phyloP scores from a whole-genome alignment of 37 sponge, comb jelly and placozoan species.

The Hexactinellida sp. region DNA sequence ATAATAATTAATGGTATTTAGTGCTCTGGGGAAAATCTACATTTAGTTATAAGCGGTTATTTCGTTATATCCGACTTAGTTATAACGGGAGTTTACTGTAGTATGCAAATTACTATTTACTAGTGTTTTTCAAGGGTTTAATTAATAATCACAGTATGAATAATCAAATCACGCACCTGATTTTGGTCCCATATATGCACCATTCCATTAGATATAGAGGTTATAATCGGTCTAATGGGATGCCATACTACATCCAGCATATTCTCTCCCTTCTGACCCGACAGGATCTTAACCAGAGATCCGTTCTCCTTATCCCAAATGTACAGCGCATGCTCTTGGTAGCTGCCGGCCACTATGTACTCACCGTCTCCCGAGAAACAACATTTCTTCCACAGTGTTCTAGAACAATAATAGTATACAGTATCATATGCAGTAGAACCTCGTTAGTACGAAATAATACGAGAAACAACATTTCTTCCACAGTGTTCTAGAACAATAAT shows the following conservation, averaged over 20 bases:
- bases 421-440: no score
- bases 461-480: no score
- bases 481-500: no score
- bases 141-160: neutral
- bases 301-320: conserved; percentile 91
- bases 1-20: no score
- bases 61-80: no score
- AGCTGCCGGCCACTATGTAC: conserved; percentile 81
- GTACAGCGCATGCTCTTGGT: conserved; percentile 83
- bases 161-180: conserved; percentile 25
- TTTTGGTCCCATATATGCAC: conserved; percentile 87
- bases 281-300: conserved; percentile 88
- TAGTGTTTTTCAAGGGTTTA: no score
- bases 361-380: conserved; percentile 91
- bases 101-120: no score
- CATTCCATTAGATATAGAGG: conserved; percentile 86
- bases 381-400: conserved; percentile 93
- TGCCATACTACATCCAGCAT: conserved; percentile 92
- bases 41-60: no score
- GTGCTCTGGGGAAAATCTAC: no score
- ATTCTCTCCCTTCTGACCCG: conserved; percentile 95
- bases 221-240: conserved; percentile 83
- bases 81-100: no score
- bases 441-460: no score
- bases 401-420: no score